Evolutionary conservation across 2,888 invertebrate genomes (phyloP), one percentile per base, ranked within the genome.

Genomic region (Melanchra persicariae): DNA sequence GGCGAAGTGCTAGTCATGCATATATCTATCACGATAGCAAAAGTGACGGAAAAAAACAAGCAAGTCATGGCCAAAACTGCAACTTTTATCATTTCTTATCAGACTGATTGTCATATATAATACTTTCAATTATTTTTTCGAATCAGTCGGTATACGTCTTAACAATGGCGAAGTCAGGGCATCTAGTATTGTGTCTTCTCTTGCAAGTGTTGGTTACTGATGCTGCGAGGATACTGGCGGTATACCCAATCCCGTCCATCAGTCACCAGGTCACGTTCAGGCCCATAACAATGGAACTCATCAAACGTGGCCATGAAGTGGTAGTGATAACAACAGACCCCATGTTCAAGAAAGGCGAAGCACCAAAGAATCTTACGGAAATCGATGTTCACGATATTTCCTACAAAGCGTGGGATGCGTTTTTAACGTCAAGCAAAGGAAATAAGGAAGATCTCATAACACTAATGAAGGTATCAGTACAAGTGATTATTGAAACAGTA

Each of bases 251-350:
- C 1, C 89, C 94, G 0, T 91, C 93, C 0, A 87, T 93, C 26
- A 95, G 95, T 52, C 95, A 95, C 64, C 94, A 95, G 82, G 78
- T 92, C 0, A 89, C 90, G 2, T 94, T 90, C 60, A 87, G 90
- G 59, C 88, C 90, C 0, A 64, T 95, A 2, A 88, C 90, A 0
- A 85, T 89, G n/a, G 93, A 93, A 37, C 80, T 96, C 17, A 87
- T 88, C 0, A 88, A 81, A 61, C 87, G 91, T 1, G 96, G 95
- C 1, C 96, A 96, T 68, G 89, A 95, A 60, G 74, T 96, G 0
- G 88, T 91, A 0, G 86, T 94, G 0, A 77, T 94, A 1, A 94
- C 95, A 1, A 52, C 96, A 9, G 81, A 93, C 67, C 93, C 94
- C 2, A 87, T 83, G 10, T 91, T 85, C 37, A 81, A 86, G 1